Evolutionary conservation across 2,797 vertebrate species (phyloP).

Genomic region (Microhierax caerulescens): DNA sequence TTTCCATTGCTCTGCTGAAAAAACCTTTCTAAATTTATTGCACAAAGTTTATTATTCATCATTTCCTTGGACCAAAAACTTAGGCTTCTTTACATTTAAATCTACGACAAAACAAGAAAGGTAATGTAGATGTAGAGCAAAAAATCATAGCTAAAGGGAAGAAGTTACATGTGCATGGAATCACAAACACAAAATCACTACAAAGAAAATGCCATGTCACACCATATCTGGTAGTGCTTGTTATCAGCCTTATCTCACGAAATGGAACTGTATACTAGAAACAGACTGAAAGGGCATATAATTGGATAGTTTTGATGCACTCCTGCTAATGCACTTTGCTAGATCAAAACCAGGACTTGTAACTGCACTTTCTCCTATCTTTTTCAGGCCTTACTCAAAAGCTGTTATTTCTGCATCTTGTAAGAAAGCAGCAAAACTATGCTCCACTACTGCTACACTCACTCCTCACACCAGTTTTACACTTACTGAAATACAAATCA

Average conservation of each 20-base stretch:
- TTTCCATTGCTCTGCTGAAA: background rate
- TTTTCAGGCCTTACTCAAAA: background rate
- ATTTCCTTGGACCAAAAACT: background rate
- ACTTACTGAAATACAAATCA: background rate
- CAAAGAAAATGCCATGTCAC: background rate
- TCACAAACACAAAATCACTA: background rate
- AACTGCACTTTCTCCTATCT: background rate
- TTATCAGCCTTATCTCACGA: background rate
- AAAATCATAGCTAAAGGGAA: background rate
- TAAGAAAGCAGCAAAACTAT: background rate
- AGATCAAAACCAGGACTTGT: background rate
- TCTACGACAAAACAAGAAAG: background rate
- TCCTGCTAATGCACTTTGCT: background rate
- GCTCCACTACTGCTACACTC: background rate
- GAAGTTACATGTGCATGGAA: background rate
- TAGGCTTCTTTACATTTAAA: background rate
- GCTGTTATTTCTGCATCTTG: background rate
- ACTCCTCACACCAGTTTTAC: background rate
- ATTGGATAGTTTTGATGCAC: background rate
- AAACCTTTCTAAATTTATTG: background rate
- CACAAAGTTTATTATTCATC: background rate
- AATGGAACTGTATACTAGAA: background rate
- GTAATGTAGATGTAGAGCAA: background rate
- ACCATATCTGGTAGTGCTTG: background rate
- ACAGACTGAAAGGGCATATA: background rate